phyloP scores from a whole-genome alignment of 2,888 invertebrate species.

The Melieria omissa region DNA sequence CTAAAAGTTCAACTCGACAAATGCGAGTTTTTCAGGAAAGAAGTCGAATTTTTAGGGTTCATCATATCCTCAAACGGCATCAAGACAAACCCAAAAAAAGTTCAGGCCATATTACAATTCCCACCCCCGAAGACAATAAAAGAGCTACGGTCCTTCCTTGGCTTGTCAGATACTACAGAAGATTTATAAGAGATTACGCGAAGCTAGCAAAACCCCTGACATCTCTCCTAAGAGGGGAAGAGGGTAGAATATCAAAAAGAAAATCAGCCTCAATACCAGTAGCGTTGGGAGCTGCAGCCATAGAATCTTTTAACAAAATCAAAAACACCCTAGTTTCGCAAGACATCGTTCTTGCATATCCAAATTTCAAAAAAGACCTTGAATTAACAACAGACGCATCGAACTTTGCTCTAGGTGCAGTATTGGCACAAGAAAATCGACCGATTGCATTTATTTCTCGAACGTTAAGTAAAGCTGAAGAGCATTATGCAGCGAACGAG shows the following conservation, averaged over 20 bases:
- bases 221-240: slow-evolving; percentile 36
- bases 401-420: slow-evolving; percentile 15
- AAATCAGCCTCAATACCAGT: slow-evolving; percentile 14
- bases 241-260: slow-evolving; percentile 14
- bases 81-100: slow-evolving; percentile 32
- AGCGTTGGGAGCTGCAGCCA: background rate
- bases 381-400: slow-evolving; percentile 21
- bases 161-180: slow-evolving; percentile 40
- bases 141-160: slow-evolving; percentile 39
- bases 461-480: background rate
- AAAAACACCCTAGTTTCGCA: background rate
- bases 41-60: slow-evolving; percentile 41
- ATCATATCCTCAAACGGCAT: slow-evolving; percentile 36
- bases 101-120: slow-evolving; percentile 27
- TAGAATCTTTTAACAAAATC: slow-evolving; percentile 11
- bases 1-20: slow-evolving; percentile 36
- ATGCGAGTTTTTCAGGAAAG: slow-evolving; percentile 32
- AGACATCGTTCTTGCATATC: background rate
- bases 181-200: slow-evolving; percentile 42
- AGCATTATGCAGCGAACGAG: slow-evolving; percentile 7
- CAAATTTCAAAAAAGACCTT: slow-evolving; percentile 1
- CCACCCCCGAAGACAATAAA: slow-evolving; percentile 35
- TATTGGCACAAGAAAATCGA: background rate
- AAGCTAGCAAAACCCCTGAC: slow-evolving; percentile 42
- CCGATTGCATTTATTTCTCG: background rate